A percentile compares a stretch with the other conserved stretches of the same genome.
Evolutionary conservation across 2,797 vertebrate species (phyloP).

Genomic region (Poliocrania exsul): DNA sequence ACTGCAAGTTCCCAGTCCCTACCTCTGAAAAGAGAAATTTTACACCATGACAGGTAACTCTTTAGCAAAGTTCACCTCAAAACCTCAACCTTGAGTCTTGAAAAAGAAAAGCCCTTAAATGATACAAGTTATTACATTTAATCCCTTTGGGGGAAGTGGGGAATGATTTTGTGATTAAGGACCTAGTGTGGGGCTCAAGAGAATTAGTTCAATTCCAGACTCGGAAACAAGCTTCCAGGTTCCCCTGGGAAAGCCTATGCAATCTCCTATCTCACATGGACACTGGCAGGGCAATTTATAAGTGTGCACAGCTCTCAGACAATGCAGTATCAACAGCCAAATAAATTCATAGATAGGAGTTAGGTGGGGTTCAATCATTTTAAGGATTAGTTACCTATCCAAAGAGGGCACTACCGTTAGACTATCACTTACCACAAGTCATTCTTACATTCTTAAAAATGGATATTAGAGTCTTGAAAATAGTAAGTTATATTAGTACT

Average conservation of each 20-base stretch:
- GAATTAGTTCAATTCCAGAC: slow-evolving; percentile 58
- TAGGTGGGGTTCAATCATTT: neutral
- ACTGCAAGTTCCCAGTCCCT: neutral
- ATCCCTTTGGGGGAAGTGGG: slow-evolving; percentile 28
- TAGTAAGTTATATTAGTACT: neutral
- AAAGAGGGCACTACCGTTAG: neutral
- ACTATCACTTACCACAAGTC: neutral
- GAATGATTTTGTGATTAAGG: slow-evolving; percentile 71
- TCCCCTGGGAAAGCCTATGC: slow-evolving; percentile 20
- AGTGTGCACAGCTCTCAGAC: neutral
- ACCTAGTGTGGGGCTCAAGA: slow-evolving; percentile 46
- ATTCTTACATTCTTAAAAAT: neutral
- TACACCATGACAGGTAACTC: neutral
- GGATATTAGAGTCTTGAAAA: neutral
- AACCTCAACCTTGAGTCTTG: slow-evolving; percentile 44
- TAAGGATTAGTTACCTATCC: neutral
- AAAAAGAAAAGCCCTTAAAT: slow-evolving; percentile 44
- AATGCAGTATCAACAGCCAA: neutral
- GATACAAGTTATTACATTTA: slow-evolving; percentile 58
- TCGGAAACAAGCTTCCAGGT: slow-evolving; percentile 39
- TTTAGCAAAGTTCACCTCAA: slow-evolving; percentile 25
- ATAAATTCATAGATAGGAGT: neutral
- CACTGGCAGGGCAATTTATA: neutral
- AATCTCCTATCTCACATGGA: slow-evolving; percentile 25
- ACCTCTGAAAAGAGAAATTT: neutral